Evolutionary conservation across 1,140 invertebrate species (phyloP).

Genomic region (Pinna nobilis): DNA sequence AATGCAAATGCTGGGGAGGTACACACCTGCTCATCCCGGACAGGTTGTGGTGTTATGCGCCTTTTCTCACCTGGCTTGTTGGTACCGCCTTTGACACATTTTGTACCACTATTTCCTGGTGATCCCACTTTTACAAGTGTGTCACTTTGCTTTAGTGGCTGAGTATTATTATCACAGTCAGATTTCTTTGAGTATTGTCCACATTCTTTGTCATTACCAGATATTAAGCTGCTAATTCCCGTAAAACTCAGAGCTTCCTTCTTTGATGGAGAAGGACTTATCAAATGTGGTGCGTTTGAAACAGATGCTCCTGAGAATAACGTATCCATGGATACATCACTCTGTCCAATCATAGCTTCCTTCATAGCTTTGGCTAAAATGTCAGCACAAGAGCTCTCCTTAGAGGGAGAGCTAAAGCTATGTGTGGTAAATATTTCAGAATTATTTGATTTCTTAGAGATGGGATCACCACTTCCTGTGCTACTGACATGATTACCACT

Average conservation of each 20-base stretch:
- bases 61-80: slow-evolving; percentile 9
- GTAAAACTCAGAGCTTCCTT: neutral
- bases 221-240: neutral
- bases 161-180: slow-evolving; percentile 3
- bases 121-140: neutral
- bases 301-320: neutral
- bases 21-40: slow-evolving; percentile 1
- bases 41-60: slow-evolving; percentile 2
- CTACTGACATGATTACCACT: neutral
- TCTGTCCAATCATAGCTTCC: slow-evolving; percentile 42
- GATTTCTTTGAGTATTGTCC: neutral
- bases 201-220: neutral
- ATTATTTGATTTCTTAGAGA: slow-evolving; percentile 10
- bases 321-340: slow-evolving; percentile 36
- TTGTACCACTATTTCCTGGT: neutral
- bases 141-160: neutral
- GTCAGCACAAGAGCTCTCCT: slow-evolving; percentile 35
- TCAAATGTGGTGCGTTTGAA: neutral
- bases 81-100: neutral
- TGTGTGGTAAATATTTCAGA: neutral
- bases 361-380: slow-evolving; percentile 40
- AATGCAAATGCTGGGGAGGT: neutral
- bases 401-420: neutral
- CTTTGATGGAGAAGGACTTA: neutral
- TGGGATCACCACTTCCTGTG: neutral